Percentiles rank a stretch among this genome's conserved stretches.
These are phyloP conservation scores for Clanis bilineata DNA, from an alignment of 2,888 invertebrate genomes.

Conservation along the genomic window DNA sequence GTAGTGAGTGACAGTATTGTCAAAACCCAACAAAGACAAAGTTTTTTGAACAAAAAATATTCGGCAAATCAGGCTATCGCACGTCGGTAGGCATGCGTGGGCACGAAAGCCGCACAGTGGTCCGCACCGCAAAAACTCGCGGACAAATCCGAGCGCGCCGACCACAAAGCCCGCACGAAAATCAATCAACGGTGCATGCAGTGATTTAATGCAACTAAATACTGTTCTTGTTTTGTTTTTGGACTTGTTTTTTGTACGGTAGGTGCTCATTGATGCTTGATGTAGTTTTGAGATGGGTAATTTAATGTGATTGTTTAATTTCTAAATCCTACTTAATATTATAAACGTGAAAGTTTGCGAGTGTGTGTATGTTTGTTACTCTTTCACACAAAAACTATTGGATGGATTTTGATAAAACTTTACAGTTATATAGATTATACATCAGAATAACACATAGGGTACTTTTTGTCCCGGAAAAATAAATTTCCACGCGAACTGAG, in stretches of 20 bases:
- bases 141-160: slow-evolving; percentile 36
- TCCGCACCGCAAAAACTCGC: slow-evolving; percentile 39
- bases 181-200: slow-evolving; percentile 38
- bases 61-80: background rate
- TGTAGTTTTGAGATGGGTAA: background rate
- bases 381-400: no score
- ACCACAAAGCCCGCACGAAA: slow-evolving; percentile 39
- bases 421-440: no score
- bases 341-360: no score
- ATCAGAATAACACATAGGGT: no score
- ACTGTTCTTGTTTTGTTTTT: background rate
- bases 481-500: no score
- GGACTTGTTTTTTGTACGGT: background rate
- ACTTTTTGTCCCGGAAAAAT: no score
- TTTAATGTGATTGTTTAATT: background rate
- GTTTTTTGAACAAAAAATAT: background rate
- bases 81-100: background rate
- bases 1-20: no score
- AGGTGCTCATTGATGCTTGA: background rate
- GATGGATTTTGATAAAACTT: no score
- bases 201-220: background rate
- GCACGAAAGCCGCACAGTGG: slow-evolving; percentile 28
- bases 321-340: no score
- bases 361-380: no score
- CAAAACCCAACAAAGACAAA: background rate